Evolutionary conservation across 2,113 vertebrate species (phyloP), one percentile per base, ranked within the genome.

Genomic region (Alethe diademata): DNA sequence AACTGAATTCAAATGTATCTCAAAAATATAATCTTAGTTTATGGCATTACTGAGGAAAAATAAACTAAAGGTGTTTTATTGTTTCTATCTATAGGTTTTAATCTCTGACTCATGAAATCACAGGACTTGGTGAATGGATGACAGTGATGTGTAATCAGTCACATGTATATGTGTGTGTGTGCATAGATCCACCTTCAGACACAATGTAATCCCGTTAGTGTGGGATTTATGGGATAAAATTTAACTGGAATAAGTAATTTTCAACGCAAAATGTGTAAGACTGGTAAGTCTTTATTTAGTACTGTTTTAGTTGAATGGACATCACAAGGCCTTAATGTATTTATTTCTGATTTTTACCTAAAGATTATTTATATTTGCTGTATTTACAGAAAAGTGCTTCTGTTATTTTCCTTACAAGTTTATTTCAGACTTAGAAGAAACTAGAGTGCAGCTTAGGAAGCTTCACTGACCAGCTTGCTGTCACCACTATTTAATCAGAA

Each of bases 121-220:
- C n/a, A 35, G 72, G 22, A 12, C 17, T 1, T 2, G 4, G 17
- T 86, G 13, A 92, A 56, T 75, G 26, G 72, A 25, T n/a, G 45
- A 6, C 36, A 48, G 3, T 13, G 17, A 19, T 64, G 5, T 16
- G 10, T 14, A 35, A 25, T 35, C 17, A 36, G 6, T 48, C 38
- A 33, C 12, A 8, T 2, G 1, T 56, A 9, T 28, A 2, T 24
- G 7, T 6, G 2, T 14, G 2, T 14, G 3, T 53, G 5, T 33
- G 26, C 9, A n/a, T 43, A 12, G 26, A 47, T 47, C 29, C 13
- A 28, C 12, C 10, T 74, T 75, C 53, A 75, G 40, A 69, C 35
- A 36, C 33, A 84, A 16, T 0, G 0, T 9, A 25, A 35, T 29
- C 23, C 5, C 6, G 57, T 86, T 36, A 28, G 10, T 70, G 29